Conservation (phyloP, 35 echinoderm and acorn worm species). For the Holothuria glaberrima region DNA sequence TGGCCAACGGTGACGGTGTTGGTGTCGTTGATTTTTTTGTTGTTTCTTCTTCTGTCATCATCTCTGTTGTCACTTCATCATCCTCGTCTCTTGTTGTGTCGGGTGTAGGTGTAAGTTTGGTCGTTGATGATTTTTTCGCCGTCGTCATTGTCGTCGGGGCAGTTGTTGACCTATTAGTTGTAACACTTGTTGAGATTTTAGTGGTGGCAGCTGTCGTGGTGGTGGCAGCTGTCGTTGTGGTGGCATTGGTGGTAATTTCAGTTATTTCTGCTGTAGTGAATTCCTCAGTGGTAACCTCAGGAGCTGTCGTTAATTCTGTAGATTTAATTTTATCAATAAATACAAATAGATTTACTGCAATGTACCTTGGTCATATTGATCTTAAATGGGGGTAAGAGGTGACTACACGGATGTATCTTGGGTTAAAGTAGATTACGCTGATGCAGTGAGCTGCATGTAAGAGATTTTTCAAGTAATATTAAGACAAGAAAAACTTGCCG, state of each 20-base stretch:
- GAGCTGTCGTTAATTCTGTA: slow-evolving; percentile 11
- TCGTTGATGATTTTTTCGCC: too few species aligned
- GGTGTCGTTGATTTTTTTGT: slow-evolving; percentile 21
- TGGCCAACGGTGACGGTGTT: not conserved
- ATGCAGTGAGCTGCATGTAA: too few species aligned
- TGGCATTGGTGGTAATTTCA: slow-evolving; percentile 19
- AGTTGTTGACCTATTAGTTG: not conserved
- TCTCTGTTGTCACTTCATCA: slow-evolving; percentile 35
- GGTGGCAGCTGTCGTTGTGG: not conserved
- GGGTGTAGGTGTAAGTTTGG: not conserved
- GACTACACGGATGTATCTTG: too few species aligned
- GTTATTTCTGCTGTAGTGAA: slow-evolving; percentile 15
- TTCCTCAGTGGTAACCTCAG: not conserved
- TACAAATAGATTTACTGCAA: not conserved
- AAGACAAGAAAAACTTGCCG: too few species aligned
- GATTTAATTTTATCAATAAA: not conserved
- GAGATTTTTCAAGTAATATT: too few species aligned
- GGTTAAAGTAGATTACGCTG: too few species aligned
- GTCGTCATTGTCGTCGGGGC: not conserved
- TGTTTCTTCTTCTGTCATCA: slow-evolving; percentile 19
- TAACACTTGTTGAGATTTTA: not conserved
- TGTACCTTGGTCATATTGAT: not conserved
- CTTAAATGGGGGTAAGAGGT: not conserved
- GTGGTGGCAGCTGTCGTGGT: not conserved
- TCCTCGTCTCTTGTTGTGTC: not conserved